Percentiles rank a stretch among this genome's conserved stretches.
Evolutionary conservation across 2,888 invertebrate species (phyloP).

Genomic region (Chalcosyrphus nemorum): DNA sequence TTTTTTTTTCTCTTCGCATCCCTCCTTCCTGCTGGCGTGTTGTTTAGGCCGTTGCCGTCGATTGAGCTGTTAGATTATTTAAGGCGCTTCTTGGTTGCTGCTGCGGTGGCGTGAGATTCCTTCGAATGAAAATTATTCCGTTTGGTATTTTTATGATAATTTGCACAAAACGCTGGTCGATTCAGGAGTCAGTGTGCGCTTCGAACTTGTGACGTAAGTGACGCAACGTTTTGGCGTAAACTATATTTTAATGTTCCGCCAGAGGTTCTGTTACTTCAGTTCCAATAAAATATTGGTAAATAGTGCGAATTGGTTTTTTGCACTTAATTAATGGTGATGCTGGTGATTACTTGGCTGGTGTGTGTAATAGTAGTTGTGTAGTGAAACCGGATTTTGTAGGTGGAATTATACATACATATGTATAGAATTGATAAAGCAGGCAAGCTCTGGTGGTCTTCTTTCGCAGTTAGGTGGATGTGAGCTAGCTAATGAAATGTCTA

Average conservation of each 20-base stretch:
- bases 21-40: slow-evolving; percentile 36
- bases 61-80: slow-evolving; percentile 70
- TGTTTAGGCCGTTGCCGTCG: slow-evolving; percentile 48
- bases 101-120: slow-evolving; percentile 43
- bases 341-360: slow-evolving; percentile 51
- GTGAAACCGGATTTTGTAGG: slow-evolving; percentile 69
- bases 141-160: slow-evolving; percentile 71
- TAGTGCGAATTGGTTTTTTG: slow-evolving; percentile 71
- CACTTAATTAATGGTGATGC: slow-evolving; percentile 68
- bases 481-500: slow-evolving; percentile 59
- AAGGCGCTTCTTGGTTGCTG: slow-evolving; percentile 45
- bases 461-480: slow-evolving; percentile 4
- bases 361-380: neutral
- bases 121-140: slow-evolving; percentile 61
- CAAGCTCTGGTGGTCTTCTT: slow-evolving; percentile 28
- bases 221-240: slow-evolving; percentile 57
- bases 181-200: neutral
- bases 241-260: slow-evolving; percentile 47
- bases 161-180: neutral
- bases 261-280: slow-evolving; percentile 58
- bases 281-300: slow-evolving; percentile 71
- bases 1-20: slow-evolving; percentile 4
- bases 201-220: slow-evolving; percentile 32
- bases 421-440: slow-evolving; percentile 12
- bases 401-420: slow-evolving; percentile 59